These are phyloP conservation scores for Stomatorhinus ivindoensis DNA, from an alignment of 2,113 vertebrate genomes.

Conservation along the genomic window DNA sequence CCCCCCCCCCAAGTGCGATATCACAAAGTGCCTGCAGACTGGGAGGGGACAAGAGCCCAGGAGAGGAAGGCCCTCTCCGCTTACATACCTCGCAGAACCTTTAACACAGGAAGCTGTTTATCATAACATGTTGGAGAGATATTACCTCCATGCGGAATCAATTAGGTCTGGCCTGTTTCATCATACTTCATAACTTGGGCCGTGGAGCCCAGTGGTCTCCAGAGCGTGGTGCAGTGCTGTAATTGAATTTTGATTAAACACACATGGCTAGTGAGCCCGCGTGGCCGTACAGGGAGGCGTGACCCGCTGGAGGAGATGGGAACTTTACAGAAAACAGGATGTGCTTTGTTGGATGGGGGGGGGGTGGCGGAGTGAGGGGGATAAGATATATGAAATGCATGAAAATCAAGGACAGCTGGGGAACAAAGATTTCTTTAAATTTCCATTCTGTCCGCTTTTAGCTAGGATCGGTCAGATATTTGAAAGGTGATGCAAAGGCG, in stretches of 20 bases:
- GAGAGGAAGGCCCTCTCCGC: slow-evolving; percentile 69
- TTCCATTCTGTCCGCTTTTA: slow-evolving; percentile 12
- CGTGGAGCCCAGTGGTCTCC: slow-evolving; percentile 73
- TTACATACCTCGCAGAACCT: slow-evolving; percentile 75
- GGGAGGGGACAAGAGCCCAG: slow-evolving; percentile 48
- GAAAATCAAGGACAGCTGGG: slow-evolving; percentile 69
- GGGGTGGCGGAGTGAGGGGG: slow-evolving; percentile 46
- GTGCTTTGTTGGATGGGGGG: slow-evolving; percentile 61
- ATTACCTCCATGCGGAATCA: slow-evolving; percentile 83
- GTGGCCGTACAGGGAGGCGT: slow-evolving; percentile 49
- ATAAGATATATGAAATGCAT: slow-evolving; percentile 41
- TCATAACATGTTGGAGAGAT: slow-evolving; percentile 79
- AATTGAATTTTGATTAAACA: slow-evolving; percentile 93
- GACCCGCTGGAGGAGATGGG: slow-evolving; percentile 53
- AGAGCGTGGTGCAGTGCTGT: slow-evolving; percentile 74
- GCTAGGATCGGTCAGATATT: neutral
- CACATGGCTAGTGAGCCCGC: slow-evolving; percentile 82
- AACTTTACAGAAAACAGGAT: slow-evolving; percentile 82
- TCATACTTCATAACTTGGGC: slow-evolving; percentile 82
- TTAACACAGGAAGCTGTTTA: slow-evolving; percentile 86
- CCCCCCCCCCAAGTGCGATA: no score
- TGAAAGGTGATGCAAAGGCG: neutral
- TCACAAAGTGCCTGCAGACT: neutral
- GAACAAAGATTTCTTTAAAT: slow-evolving; percentile 68
- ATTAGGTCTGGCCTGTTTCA: slow-evolving; percentile 79